Conservation (phyloP, 2,113 vertebrate species). For the Leptosomus discolor region DNA sequence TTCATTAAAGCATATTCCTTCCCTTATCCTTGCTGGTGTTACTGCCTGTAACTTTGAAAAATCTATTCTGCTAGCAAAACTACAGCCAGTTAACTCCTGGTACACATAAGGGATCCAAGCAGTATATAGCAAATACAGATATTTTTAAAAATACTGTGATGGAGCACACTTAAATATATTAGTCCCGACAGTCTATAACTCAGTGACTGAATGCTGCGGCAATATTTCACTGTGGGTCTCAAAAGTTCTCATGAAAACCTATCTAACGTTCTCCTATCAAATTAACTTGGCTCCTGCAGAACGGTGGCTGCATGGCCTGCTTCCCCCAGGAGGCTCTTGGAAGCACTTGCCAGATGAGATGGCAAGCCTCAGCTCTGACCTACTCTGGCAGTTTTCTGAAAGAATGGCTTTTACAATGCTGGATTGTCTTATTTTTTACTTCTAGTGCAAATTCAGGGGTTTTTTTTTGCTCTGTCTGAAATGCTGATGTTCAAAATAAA, state of each 20-base stretch:
- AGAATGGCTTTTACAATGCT: neutral
- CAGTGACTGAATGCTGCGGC: neutral
- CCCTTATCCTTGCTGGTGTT: neutral
- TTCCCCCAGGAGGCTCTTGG: neutral
- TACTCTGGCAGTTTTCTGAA: neutral
- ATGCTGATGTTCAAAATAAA: neutral
- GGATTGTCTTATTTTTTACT: neutral
- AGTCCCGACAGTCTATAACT: neutral
- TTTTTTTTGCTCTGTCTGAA: neutral
- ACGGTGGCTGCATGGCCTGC: fast-evolving
- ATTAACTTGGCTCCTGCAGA: neutral
- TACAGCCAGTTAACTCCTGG: neutral
- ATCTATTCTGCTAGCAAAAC: neutral
- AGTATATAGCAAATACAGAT: neutral
- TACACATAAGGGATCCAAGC: neutral
- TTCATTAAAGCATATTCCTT: neutral
- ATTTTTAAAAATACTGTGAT: neutral
- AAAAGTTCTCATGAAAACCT: neutral
- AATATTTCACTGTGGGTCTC: neutral
- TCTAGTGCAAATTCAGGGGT: neutral
- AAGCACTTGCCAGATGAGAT: neutral
- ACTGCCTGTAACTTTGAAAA: neutral
- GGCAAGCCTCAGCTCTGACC: neutral
- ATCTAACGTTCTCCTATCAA: neutral
- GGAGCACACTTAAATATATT: neutral